Percentiles rank a stretch among this genome's conserved stretches.
These are phyloP conservation scores for Drosophila putrida DNA, from an alignment of 2,888 invertebrate species.

Conservation along the genomic window DNA sequence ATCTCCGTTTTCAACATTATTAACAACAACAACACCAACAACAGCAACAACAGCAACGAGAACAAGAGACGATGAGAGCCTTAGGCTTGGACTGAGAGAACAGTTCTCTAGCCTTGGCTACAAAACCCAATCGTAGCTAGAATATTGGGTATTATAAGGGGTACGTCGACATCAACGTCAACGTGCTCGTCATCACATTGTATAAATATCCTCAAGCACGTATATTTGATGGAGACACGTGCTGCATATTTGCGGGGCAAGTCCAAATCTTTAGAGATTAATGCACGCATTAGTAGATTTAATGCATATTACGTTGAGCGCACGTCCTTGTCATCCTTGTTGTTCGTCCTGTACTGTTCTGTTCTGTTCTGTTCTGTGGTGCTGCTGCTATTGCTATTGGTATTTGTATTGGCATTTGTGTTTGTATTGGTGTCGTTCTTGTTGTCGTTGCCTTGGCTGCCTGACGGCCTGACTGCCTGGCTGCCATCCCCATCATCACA, in stretches of 20 bases:
- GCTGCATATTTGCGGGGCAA: conserved; percentile 76
- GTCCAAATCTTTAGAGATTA: conserved; percentile 82
- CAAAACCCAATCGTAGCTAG: conserved; percentile 1
- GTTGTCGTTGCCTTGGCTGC: conserved; percentile 56
- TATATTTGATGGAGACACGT: conserved; percentile 78
- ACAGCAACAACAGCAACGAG: background rate
- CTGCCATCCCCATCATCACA: conserved; percentile 32
- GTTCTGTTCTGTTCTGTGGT: conserved; percentile 2
- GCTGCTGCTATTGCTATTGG: conserved; percentile 24
- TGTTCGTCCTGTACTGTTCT: background rate
- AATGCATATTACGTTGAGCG: conserved; percentile 81
- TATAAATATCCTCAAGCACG: conserved; percentile 84
- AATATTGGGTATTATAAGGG: conserved; percentile 22
- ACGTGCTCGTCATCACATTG: conserved; percentile 73
- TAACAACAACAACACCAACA: conserved; percentile 58
- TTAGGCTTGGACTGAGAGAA: conserved; percentile 16
- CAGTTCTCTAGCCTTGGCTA: conserved; percentile 4
- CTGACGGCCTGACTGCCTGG: conserved; percentile 2
- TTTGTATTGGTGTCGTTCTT: conserved; percentile 30
- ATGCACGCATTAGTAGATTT: conserved; percentile 85
- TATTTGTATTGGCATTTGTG: conserved; percentile 22
- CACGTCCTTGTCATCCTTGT: conserved; percentile 35
- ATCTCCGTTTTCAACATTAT: conserved; percentile 60
- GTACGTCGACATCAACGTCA: conserved; percentile 45
- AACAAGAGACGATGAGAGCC: conserved; percentile 21